phyloP scores from a whole-genome alignment of 2,888 invertebrate species.

The Mycalesis mineus region DNA sequence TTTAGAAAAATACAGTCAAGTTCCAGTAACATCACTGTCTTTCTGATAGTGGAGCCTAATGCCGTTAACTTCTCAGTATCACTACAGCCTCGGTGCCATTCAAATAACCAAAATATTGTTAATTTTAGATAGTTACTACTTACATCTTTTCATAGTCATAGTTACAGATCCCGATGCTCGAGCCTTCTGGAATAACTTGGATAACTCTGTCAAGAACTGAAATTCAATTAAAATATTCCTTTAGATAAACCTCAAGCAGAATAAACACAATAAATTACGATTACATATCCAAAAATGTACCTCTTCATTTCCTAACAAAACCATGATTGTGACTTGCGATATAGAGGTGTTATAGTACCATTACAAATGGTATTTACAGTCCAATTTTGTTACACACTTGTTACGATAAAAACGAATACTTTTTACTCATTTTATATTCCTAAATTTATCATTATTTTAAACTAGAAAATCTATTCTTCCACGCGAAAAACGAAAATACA shows the following conservation, averaged over 20 bases:
- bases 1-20: too few relatives aligned
- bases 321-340: slow-evolving; percentile 66
- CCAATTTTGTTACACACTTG: not conserved
- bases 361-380: not conserved
- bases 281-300: slow-evolving; percentile 51
- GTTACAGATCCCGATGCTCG: slow-evolving; percentile 87
- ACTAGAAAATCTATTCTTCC: too few relatives aligned
- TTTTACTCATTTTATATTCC: slow-evolving; percentile 78
- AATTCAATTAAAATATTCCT: slow-evolving; percentile 40
- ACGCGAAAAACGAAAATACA: slow-evolving; percentile 5
- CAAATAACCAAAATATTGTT: not conserved
- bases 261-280: not conserved
- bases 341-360: slow-evolving; percentile 1
- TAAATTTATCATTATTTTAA: not conserved
- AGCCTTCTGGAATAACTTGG: slow-evolving; percentile 92
- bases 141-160: slow-evolving; percentile 96
- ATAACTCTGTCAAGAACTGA: slow-evolving; percentile 90
- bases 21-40: too few relatives aligned
- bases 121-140: slow-evolving; percentile 55
- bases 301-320: slow-evolving; percentile 82
- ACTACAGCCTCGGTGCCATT: too few relatives aligned
- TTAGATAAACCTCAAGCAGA: not conserved
- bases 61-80: too few relatives aligned
- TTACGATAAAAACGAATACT: slow-evolving; percentile 38
- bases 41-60: too few relatives aligned